Evolutionary conservation across 2,888 invertebrate genomes (phyloP), one percentile per base, ranked within the genome.

Genomic region (Acleris cristana): DNA sequence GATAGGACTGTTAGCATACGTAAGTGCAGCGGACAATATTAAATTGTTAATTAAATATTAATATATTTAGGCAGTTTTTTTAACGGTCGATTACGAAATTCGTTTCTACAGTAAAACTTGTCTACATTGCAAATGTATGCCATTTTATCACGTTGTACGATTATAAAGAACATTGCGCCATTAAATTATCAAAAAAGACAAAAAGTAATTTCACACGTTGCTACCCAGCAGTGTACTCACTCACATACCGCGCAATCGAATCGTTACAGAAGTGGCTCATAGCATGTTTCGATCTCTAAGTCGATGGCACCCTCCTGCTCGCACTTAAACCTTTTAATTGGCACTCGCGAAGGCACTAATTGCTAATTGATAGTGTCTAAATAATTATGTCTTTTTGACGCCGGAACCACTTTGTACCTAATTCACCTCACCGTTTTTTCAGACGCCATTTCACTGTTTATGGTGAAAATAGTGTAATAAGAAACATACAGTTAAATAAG

Each of bases 311-410:
- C 75, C 75, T 88, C 83, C 84, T 86, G 74, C 85, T 87, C 81
- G 80, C 84, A 85, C 88, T 86, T 87, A 90, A 88, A 88, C 89
- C 89, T 91, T 91, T 92, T 92, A 92, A 92, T 92, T 92, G 92
- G 90, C 86, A 89, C 91, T 92, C 81, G 72, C 79, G 80, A 79
- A 84, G 84, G 85, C 86, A 86, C 48, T 48, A 48, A 48, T 48
- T 82, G 84, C 85, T 81, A 89, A 90, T 91, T 91, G 89, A 89
- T 84, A 90, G 85, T 89, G 86, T 87, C 86, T 88, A 86, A 89
- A 89, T 89, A 90, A 90, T 89, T 89, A 86, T 85, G 86, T 85
- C 86, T 87, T 87, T 89, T 89, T 85, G 82, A 74, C 74, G 82
- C 75, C 79, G 77, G 73, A 67, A 71, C 69, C 78, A 75, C 76